Percentiles rank a stretch among this genome's conserved stretches.
These are phyloP conservation scores for Colostygia pectinataria DNA, from an alignment of 2,888 invertebrate species.

Conservation along the genomic window DNA sequence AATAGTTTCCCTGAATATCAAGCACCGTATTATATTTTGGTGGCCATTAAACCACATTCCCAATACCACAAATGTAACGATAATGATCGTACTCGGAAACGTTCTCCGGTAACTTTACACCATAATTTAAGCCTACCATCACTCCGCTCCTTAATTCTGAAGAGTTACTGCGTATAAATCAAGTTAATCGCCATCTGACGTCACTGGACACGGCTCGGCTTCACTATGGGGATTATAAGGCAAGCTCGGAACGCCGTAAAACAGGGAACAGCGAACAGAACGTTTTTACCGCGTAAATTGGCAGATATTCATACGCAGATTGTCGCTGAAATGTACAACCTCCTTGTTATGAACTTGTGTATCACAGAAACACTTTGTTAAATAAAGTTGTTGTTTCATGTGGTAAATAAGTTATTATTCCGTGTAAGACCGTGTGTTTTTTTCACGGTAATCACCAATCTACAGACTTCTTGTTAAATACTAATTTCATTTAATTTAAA, in stretches of 20 bases:
- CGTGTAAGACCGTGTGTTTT: too few relatives aligned
- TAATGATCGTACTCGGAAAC: slow-evolving; percentile 7
- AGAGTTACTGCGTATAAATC: slow-evolving; percentile 49
- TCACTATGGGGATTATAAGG: slow-evolving; percentile 27
- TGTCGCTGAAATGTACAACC: slow-evolving; percentile 4
- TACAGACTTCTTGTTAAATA: too few relatives aligned
- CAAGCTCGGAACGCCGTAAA: slow-evolving; percentile 11
- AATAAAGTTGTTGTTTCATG: background rate
- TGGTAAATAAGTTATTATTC: background rate
- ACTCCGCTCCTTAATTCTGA: slow-evolving; percentile 35
- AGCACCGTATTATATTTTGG: slow-evolving; percentile 1
- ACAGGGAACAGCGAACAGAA: slow-evolving; percentile 10
- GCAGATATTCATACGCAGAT: slow-evolving; percentile 9
- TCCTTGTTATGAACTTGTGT: slow-evolving; percentile 4
- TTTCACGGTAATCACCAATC: too few relatives aligned
- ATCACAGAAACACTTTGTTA: background rate
- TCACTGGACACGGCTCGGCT: slow-evolving; percentile 37
- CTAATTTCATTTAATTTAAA: too few relatives aligned
- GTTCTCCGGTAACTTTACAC: slow-evolving; percentile 32
- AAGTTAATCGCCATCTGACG: slow-evolving; percentile 49
- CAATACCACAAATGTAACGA: slow-evolving; percentile 11
- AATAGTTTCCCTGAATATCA: slow-evolving; percentile 2
- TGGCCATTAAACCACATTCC: slow-evolving; percentile 5
- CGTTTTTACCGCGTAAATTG: slow-evolving; percentile 17
- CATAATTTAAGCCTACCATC: slow-evolving; percentile 37